Conservation (phyloP, 1,140 invertebrate species). For the Caenorhabditis elegans region WBcel235 BX284602.5:7815501-7816000, state of each 20-base stretch:
- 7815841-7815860: no score
- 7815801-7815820: background rate
- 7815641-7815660: conserved; percentile 22
- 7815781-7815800: background rate
- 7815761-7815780: background rate
- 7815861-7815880: no score
- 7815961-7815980: no score
- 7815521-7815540: conserved; percentile 21
- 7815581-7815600: background rate
- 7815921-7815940: no score
- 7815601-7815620: background rate
- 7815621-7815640: background rate
- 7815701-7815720: conserved; percentile 26
- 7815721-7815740: conserved; percentile 4
- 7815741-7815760: no score
- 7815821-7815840: background rate
- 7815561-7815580: conserved; percentile 22
- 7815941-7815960: no score
- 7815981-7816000: no score
- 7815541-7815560: background rate
- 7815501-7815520: conserved; percentile 31
- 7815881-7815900: no score
- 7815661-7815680: conserved; percentile 4
- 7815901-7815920: no score
- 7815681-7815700: conserved; percentile 7